Conservation (phyloP, 2,113 vertebrate genomes). For the Strigops habroptila region DNA sequence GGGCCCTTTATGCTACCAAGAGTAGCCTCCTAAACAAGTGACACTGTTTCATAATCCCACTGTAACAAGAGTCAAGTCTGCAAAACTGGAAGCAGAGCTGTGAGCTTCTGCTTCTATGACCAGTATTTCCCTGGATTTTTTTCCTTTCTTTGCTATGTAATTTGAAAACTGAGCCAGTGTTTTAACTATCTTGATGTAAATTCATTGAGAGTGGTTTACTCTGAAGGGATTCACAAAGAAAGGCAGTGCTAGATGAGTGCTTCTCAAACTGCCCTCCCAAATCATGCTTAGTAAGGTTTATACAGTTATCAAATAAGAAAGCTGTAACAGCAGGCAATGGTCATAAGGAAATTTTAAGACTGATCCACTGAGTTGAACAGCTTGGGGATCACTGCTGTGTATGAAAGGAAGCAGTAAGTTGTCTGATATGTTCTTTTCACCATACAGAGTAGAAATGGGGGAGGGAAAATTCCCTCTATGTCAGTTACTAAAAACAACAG, state of each 20-base stretch:
- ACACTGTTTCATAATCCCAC: neutral
- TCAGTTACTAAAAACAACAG: neutral
- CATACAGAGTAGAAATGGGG: neutral
- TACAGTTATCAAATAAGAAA: neutral
- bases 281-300: neutral
- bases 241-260: neutral
- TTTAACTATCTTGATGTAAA: neutral
- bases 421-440: neutral
- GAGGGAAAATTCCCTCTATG: neutral
- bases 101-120: neutral
- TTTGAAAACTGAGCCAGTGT: neutral
- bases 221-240: neutral
- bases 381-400: neutral
- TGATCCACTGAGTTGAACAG: neutral
- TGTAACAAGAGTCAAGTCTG: neutral
- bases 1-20: neutral
- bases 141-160: neutral
- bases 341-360: neutral
- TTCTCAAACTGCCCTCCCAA: neutral
- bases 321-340: neutral
- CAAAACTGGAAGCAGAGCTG: neutral
- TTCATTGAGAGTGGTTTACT: neutral
- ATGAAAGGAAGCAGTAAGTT: neutral
- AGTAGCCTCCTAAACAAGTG: neutral
- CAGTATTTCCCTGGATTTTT: neutral